Evolutionary conservation across 2,797 vertebrate genomes (phyloP).

Genomic region (Dendrocincla fuliginosa): DNA sequence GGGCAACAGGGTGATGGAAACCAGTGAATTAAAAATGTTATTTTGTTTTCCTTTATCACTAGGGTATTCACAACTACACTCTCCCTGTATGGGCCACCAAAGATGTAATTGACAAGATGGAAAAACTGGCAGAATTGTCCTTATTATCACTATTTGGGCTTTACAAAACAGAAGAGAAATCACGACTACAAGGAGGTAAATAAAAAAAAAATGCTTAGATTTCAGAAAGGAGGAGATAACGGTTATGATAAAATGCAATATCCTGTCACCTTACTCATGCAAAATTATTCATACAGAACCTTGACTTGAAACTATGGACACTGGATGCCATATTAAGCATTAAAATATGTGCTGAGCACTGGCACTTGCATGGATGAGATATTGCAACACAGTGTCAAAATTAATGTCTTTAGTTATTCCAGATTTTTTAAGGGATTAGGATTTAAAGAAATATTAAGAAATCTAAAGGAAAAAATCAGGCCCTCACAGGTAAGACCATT

Average conservation of each 20-base stretch:
- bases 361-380: not conserved
- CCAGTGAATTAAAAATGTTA: not conserved
- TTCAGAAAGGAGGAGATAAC: not conserved
- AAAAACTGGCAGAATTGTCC: constrained; percentile 81
- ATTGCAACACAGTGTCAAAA: not conserved
- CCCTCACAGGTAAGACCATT: not conserved
- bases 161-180: constrained; percentile 86
- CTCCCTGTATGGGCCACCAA: constrained; percentile 86
- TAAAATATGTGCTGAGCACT: not conserved
- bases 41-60: constrained; percentile 13
- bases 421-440: not conserved
- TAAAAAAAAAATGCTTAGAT: not conserved
- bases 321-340: not conserved
- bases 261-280: not conserved
- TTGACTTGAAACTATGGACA: not conserved
- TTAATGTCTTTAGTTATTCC: not conserved
- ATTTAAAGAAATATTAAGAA: not conserved
- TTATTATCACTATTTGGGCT: constrained; percentile 81
- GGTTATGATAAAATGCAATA: not conserved
- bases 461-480: not conserved
- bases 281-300: not conserved
- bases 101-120: constrained; percentile 80
- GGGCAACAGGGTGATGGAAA: not conserved
- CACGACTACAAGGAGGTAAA: constrained; percentile 88
- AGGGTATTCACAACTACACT: constrained; percentile 87